phyloP scores from a whole-genome alignment of 2,888 invertebrate species.

The Neoascia interrupta region DNA sequence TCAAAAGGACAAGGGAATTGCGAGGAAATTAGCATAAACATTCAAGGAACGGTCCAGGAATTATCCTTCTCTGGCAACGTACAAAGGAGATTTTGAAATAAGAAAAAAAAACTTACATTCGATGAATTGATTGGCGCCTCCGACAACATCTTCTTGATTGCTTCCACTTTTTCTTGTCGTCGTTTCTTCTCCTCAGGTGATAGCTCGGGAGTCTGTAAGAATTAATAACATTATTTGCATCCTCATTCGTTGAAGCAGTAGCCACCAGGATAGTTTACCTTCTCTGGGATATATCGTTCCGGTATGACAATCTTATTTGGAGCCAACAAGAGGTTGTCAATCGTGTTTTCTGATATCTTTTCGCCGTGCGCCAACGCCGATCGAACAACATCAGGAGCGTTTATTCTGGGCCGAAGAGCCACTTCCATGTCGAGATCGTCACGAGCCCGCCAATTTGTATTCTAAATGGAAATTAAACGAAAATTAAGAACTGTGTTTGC shows the following conservation, averaged over 20 bases:
- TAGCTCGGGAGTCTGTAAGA: conserved; percentile 86
- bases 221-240: too few species aligned
- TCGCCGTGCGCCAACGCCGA: conserved; percentile 85
- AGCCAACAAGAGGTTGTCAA: conserved; percentile 91
- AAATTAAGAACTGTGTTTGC: neutral
- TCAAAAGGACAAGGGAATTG: too few species aligned
- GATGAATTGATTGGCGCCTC: conserved; percentile 81
- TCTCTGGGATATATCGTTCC: conserved; percentile 94
- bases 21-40: too few species aligned
- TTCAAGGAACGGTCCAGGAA: too few species aligned
- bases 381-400: conserved; percentile 92
- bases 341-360: conserved; percentile 85
- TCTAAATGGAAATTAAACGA: conserved; percentile 72
- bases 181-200: conserved; percentile 92
- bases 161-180: conserved; percentile 92
- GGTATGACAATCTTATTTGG: conserved; percentile 95
- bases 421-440: conserved; percentile 94
- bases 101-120: conserved; percentile 78
- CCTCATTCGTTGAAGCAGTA: too few species aligned
- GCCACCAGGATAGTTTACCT: too few species aligned
- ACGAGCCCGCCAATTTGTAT: conserved; percentile 84
- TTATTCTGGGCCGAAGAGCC: conserved; percentile 86
- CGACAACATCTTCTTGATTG: conserved; percentile 94
- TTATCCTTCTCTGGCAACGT: too few species aligned
- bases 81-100: too few species aligned